Base-by-base conservation (phyloP, 2,888 invertebrate species). In the Acrocyrtus sp. region DNA sequence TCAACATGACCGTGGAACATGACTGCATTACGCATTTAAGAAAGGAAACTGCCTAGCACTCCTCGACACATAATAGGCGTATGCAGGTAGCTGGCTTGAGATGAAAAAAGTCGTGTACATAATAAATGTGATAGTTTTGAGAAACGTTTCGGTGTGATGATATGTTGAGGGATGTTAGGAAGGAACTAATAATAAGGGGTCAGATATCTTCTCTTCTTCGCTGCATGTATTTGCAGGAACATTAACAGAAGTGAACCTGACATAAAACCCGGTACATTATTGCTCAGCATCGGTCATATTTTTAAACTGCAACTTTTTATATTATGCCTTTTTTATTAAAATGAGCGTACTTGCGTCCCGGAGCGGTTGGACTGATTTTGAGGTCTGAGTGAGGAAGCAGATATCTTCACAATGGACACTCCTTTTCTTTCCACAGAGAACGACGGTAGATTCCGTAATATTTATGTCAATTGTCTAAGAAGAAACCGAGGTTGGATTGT, bases 361-460 rank as follows among this genome's bases (percentile, higher is more conserved):
- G 60, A 51, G 60, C 51, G 54, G 69, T 34, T 27, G 54, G 69
- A 45, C 61, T 68, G 68, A 60, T 68, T 68, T 24, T 48, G 56
- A 41, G 24, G n/a, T n/a, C n/a, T n/a, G 34, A 50, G 27, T 34
- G 34, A 58, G 50, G 43, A 60, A 62, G 56, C 21, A 57, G 41
- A 50, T 56, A 48, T 27, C 43, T 5, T 21, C 27, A 19, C 60
- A 39, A 24, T 56, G 61, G 69, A 51, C 70, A 70, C 70, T 70
- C 70, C 70, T 63, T 39, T n/a, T n/a, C n/a, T n/a, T n/a, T n/a
- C n/a, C n/a, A n/a, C n/a, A n/a, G n/a, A n/a, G n/a, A n/a, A 26
- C 12, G 45, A 53, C 29, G 60, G 19, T 48, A 29, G 27, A 29
- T 29, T 8, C 60, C 34, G 58, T 17, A 27, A 60, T 60, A 60